Base-by-base conservation (phyloP, 2,113 vertebrate species). In the Diadophis punctatus region DNA sequence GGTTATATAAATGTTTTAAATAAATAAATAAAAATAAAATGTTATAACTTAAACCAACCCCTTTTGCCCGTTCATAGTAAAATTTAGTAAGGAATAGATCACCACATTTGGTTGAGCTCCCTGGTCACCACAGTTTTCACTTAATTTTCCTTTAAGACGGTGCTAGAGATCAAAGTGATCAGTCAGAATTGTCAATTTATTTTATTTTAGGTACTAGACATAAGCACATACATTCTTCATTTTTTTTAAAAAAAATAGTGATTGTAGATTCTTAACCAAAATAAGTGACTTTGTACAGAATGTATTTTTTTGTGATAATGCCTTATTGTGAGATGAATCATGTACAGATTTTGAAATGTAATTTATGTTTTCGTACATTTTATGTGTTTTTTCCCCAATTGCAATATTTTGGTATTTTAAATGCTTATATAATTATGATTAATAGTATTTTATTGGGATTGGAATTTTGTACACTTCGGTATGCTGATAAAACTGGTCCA, bases 261-360 rank as follows among this genome's bases (percentile, higher is more conserved):
- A 97, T 95, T 96, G 92, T 84, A 46, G 91, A 95, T 93, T 46
- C 94, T 95, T 93, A 90, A 96, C 93, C 94, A 93, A 94, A 96
- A 95, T 92, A 95, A 95, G 95, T 97, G 95, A 92, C 93, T 93
- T 93, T 97, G 95, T 97, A 95, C 95, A 96, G 95, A 97, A 95
- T 94, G 93, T 96, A 86, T 18, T 92, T 63, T 30, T 90, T 34
- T 55, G n/a, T 80, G 51, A 87, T 86, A 86, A 55, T 90, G 88
- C 30, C 51, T 86, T 85, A 68, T 95, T 96, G 94, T 95, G 92
- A 96, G 96, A 96, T 95, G 94, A 96, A 96, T 96, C 91, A 90
- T 98, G 96, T 98, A 98, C 97, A 98, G 97, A 97, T 96, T 93
- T 96, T 96, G 91, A 97, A 97, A 96, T 98, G 97, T 99, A 98